Conservation (phyloP, 2,113 vertebrate species). For the Labeo rohita region DNA sequence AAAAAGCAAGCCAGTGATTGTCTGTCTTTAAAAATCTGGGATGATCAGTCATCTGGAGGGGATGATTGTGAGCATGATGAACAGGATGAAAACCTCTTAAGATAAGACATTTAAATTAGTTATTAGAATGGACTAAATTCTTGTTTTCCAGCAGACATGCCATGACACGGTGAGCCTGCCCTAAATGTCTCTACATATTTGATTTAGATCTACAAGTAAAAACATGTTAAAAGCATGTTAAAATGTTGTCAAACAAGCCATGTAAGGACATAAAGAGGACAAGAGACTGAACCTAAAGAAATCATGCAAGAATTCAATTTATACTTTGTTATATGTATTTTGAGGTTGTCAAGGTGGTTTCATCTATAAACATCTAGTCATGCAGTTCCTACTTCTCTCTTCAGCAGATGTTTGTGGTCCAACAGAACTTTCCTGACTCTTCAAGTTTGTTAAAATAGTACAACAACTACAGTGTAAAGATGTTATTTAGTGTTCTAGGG, state of each 20-base stretch:
- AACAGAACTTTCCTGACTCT: not conserved
- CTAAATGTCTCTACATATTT: not conserved
- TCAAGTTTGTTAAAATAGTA: not conserved
- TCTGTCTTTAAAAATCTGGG: not conserved
- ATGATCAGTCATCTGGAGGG: not conserved
- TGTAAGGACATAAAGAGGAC: not conserved
- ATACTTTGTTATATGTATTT: not conserved
- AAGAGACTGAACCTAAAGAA: not conserved
- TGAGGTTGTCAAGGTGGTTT: not conserved
- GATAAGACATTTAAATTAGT: not conserved
- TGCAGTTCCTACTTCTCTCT: not conserved
- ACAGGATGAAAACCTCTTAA: not conserved
- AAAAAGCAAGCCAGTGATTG: not conserved
- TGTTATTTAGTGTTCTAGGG: not conserved
- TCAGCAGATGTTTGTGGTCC: not conserved
- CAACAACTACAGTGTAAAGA: not conserved
- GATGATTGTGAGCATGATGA: not conserved
- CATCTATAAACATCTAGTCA: not conserved
- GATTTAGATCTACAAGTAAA: conserved; percentile 11
- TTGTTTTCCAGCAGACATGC: not conserved
- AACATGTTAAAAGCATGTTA: conserved; percentile 4
- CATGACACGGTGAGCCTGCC: not conserved
- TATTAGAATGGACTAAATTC: not conserved
- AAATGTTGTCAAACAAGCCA: not conserved
- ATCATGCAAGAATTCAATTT: not conserved